Evolutionary conservation across 2,113 vertebrate genomes (phyloP).

Genomic region (Rhynchomys soricoides): DNA sequence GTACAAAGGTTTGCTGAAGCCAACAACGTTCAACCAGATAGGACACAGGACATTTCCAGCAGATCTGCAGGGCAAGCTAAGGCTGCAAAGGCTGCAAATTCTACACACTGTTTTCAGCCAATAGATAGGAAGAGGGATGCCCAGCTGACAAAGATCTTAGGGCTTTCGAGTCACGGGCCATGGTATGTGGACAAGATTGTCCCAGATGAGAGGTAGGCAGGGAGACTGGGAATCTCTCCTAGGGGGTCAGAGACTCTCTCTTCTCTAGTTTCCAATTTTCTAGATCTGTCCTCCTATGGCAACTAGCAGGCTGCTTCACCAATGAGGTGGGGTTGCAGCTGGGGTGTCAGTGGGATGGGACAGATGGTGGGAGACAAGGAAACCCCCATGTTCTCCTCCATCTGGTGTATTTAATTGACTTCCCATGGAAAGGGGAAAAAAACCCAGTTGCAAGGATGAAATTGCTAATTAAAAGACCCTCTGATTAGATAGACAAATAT

Average conservation of each 20-base stretch:
- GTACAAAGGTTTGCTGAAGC: not conserved
- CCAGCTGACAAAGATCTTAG: not conserved
- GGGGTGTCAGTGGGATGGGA: slow-evolving; percentile 51
- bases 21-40: not conserved
- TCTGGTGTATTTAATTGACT: slow-evolving; percentile 89
- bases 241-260: not conserved
- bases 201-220: not conserved
- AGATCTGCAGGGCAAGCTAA: not conserved
- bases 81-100: not conserved
- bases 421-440: slow-evolving; percentile 84
- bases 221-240: not conserved
- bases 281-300: not conserved
- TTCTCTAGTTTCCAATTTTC: not conserved
- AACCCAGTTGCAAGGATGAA: slow-evolving; percentile 84
- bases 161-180: not conserved
- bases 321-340: slow-evolving; percentile 58
- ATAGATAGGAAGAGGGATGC: not conserved
- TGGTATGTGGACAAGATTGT: not conserved
- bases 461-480: slow-evolving; percentile 89
- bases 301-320: slow-evolving; percentile 60
- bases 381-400: slow-evolving; percentile 82
- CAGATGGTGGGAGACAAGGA: slow-evolving; percentile 86
- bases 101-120: not conserved
- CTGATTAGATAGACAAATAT: slow-evolving; percentile 90
- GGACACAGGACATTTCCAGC: not conserved